Evolutionary conservation across 1,140 invertebrate genomes (phyloP).

Genomic region (Oncopodura yosiiana): DNA sequence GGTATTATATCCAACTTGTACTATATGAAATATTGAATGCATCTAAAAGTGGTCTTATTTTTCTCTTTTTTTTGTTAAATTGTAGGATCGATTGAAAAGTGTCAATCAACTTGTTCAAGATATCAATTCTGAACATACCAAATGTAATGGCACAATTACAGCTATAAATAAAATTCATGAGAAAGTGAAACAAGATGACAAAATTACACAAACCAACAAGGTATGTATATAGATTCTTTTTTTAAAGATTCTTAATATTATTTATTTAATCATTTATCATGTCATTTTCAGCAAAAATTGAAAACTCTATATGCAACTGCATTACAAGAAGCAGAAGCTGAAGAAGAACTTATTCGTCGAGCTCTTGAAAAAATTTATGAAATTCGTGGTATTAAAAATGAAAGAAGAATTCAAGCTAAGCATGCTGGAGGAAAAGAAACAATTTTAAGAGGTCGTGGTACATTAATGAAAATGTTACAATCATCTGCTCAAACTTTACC

Average conservation of each 20-base stretch:
- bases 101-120: constrained; percentile 14
- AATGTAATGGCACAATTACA: constrained; percentile 30
- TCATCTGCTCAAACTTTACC: constrained; percentile 85
- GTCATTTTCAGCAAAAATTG: constrained; percentile 56
- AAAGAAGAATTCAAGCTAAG: constrained; percentile 66
- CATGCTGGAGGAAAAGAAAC: constrained; percentile 76
- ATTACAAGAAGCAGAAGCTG: constrained; percentile 66
- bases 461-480: constrained; percentile 89
- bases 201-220: constrained; percentile 35
- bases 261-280: constrained; percentile 20
- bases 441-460: constrained; percentile 76
- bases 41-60: too few species aligned
- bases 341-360: constrained; percentile 70
- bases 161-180: constrained; percentile 37
- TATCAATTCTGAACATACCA: constrained; percentile 28
- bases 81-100: constrained; percentile 21
- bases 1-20: too few species aligned
- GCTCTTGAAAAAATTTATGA: constrained; percentile 80
- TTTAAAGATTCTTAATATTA: neutral
- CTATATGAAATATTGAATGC: too few species aligned
- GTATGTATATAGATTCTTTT: constrained; percentile 26
- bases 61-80: neutral
- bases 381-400: constrained; percentile 78
- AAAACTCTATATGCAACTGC: constrained; percentile 71
- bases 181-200: constrained; percentile 37